These are phyloP conservation scores for Sternarchorhynchus goeldii DNA, from an alignment of 2,797 vertebrate genomes.

Conservation along the genomic window DNA sequence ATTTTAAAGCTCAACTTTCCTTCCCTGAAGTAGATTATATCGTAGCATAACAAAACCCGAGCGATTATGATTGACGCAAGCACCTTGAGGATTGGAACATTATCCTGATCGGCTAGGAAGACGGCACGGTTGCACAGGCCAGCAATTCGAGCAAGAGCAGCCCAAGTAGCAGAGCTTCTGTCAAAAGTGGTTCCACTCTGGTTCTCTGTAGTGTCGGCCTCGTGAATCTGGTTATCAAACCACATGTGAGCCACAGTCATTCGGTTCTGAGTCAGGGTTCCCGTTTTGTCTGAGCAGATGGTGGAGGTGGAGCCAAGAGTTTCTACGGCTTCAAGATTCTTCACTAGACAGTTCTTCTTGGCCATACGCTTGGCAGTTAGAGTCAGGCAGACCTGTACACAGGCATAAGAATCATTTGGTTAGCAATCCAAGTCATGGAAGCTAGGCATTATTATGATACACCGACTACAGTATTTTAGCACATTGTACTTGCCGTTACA, in stretches of 20 bases:
- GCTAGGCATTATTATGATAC: background rate
- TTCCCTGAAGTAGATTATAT: no score
- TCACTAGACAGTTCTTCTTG: conserved; percentile 95
- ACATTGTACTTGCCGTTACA: conserved; percentile 77
- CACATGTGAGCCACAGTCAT: conserved; percentile 95
- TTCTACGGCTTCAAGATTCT: conserved; percentile 95
- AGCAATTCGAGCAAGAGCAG: conserved; percentile 83
- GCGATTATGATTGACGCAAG: background rate
- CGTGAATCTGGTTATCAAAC: conserved; percentile 94
- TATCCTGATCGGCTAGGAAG: conserved; percentile 89
- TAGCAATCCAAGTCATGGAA: background rate
- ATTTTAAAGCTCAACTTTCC: background rate
- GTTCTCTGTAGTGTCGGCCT: conserved; percentile 91
- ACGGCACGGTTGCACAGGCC: conserved; percentile 95
- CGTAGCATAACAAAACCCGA: background rate
- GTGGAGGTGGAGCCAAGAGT: conserved; percentile 93
- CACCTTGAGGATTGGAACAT: conserved; percentile 92
- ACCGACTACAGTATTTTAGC: background rate
- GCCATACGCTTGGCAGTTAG: conserved; percentile 98
- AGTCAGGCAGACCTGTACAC: conserved; percentile 88
- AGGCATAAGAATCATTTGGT: background rate
- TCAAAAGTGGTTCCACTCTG: conserved; percentile 94
- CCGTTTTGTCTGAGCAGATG: conserved; percentile 91
- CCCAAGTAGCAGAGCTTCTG: conserved; percentile 89
- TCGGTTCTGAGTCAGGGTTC: conserved; percentile 90